Conservation (phyloP, 2,888 invertebrate species). For the Oligia strigilis region DNA sequence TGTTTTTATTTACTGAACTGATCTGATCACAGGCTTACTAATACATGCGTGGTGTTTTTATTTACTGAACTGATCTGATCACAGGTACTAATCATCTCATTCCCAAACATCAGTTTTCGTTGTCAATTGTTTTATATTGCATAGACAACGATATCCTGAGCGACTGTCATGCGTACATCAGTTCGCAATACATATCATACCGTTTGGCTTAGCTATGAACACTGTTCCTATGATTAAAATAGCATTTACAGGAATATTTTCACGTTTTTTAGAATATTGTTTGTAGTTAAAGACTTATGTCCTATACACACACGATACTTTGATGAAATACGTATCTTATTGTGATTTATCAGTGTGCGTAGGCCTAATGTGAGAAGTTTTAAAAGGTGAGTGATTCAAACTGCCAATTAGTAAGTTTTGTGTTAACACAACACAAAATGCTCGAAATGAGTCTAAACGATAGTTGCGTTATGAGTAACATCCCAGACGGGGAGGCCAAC, state of each 20-base stretch:
- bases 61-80: no score
- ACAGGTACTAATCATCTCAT: not conserved
- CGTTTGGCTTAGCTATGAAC: not conserved
- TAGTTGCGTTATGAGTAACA: not conserved
- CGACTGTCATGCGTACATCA: not conserved
- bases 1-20: no score
- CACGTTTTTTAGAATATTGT: slow-evolving; percentile 2
- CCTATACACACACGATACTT: slow-evolving; percentile 14
- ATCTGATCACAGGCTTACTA: no score
- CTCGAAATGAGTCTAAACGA: not conserved
- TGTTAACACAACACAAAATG: no score
- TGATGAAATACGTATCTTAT: slow-evolving; percentile 15
- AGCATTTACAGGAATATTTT: slow-evolving; percentile 24
- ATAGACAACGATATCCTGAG: not conserved
- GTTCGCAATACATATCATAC: slow-evolving; percentile 42
- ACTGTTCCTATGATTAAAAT: slow-evolving; percentile 32
- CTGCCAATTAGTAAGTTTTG: not conserved
- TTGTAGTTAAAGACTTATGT: slow-evolving; percentile 3
- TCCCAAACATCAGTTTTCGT: slow-evolving; percentile 6
- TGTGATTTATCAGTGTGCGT: slow-evolving; percentile 24
- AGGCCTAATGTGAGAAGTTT: slow-evolving; percentile 11
- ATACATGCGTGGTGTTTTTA: no score
- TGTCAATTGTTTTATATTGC: not conserved
- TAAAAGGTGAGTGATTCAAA: not conserved
- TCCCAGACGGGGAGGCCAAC: no score